phyloP scores from a whole-genome alignment of 2,113 vertebrate species.

The Otocyon megalotis region DNA sequence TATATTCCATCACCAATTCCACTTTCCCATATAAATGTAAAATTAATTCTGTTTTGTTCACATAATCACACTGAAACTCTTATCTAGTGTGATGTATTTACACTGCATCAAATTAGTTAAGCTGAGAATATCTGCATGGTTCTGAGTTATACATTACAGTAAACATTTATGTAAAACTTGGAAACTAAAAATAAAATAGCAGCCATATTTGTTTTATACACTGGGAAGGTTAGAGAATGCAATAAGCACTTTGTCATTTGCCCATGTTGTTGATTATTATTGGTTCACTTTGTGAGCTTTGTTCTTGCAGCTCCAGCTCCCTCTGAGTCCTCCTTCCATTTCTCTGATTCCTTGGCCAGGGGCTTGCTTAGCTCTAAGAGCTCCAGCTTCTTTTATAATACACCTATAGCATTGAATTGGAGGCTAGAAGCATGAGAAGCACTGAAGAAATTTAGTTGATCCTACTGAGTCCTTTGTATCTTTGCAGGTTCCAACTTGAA shows the following conservation, averaged over 20 bases:
- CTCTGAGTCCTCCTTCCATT: not conserved
- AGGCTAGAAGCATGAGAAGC: not conserved
- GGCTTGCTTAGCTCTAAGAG: not conserved
- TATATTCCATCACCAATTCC: not conserved
- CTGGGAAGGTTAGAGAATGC: not conserved
- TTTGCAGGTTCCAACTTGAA: not conserved
- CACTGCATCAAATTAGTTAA: not conserved
- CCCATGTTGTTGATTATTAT: not conserved
- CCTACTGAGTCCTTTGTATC: not conserved
- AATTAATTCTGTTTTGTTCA: not conserved
- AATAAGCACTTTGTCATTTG: not conserved
- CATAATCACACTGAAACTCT: not conserved
- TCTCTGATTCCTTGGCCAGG: not conserved
- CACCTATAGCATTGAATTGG: not conserved
- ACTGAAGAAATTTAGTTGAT: not conserved
- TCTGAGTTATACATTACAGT: not conserved
- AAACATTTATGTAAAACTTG: not conserved
- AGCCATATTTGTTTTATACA: not conserved
- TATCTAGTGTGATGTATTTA: not conserved
- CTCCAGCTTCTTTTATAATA: not conserved
- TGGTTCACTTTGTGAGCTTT: not conserved
- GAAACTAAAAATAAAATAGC: not conserved
- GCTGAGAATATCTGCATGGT: not conserved
- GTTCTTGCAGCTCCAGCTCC: not conserved
- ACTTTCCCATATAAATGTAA: not conserved